Base-by-base conservation (phyloP, 2,888 invertebrate genomes). In the Andrena bicolor region DNA sequence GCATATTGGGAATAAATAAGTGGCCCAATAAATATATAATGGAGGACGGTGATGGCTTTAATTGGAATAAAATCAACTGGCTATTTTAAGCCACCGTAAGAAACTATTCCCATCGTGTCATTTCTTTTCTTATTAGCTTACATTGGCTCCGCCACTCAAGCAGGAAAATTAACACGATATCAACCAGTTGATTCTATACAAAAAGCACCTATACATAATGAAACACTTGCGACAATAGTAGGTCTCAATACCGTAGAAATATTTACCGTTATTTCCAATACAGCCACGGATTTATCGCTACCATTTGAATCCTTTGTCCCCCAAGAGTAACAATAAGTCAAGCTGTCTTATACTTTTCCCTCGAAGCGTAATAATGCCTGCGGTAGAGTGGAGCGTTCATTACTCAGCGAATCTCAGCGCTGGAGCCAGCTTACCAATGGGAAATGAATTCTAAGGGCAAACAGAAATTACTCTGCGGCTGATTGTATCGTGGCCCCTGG, bases 371-470 rank as follows among this genome's bases (percentile, higher is more conserved):
- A 26, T 51, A 49, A 30, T 23, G n/a, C 2, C 28, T 48, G 20
- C 7, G n/a, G 30, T 80, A 65, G 41, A 30, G 20, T n/a, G 30
- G 16, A 51, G 30, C 56, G 60, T 80, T 83, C 58, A 69, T 86
- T 86, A 82, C 60, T 61, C 56, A 7, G 1, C 7, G 41, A 51
- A 51, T 61, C 65, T 68, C 26, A 28, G 28, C 63, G 56, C 65
- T 53, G 63, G 76, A 71, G 80, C 63, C 58, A 58, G 41, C 77
- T 78, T 75, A 28, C 58, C 76, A 70, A 84, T 82, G 13, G 73
- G 68, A 60, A 80, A 69, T 73, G 82, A 86, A 82, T 84, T 82
- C 63, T 58, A 60, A 76, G 65, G 73, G 76, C 60, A 75, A 75
- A 65, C 60, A 73, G 63, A 75, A 82, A 80, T 66, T 71, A 74